Evolutionary conservation across 2,797 vertebrate species (phyloP), one percentile per base, ranked within the genome.

Genomic region (Rallus crepitans): DNA sequence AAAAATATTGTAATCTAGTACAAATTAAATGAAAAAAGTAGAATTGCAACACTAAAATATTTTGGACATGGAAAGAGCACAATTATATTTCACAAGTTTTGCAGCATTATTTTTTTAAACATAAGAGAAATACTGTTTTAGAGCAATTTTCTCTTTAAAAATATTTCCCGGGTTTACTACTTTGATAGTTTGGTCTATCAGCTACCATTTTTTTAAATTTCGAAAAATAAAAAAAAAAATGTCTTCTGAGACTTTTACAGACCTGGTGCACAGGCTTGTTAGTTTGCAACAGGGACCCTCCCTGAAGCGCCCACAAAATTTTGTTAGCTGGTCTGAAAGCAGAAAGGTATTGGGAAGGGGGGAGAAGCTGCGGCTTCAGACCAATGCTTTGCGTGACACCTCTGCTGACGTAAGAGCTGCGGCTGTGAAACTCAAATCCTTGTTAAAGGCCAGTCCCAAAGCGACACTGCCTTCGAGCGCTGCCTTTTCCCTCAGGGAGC

Each of bases 391-490:
- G 78, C 21, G 1, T 50, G 16, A 35, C 70, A 4, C 7, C 3
- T 15, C 64, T 21, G 65, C 55, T 21, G 61, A 3, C 15, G 2
- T 3, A 50, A 18, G 6, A 9, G 63, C 63, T 15, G 61, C 11
- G 9, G 55, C 56, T 15, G 18, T 3, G 64, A 47, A 59, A 33
- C 37, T 33, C 76, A 33, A 66, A 86, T 3, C 30, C n/a, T 42
- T 18, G 47, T 7, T 24, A 1, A 6, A 30, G 47, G 18, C n/a
- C 30, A 5, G n/a, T 8, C 64, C 30, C 33, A 3, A 17, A 50
- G 56, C 47, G 2, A 7, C 28, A 13, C 1, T 7, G 66, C 20
- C 10, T 20, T 2, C 42, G 42, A 45, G 1, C 0, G 47, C 0
- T 5, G 83, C 2, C 7, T 27, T 15, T 47, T 6, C 1, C 27